Evolutionary conservation across 2,113 vertebrate species (phyloP).

Genomic region (Campylomormyrus numenius): DNA sequence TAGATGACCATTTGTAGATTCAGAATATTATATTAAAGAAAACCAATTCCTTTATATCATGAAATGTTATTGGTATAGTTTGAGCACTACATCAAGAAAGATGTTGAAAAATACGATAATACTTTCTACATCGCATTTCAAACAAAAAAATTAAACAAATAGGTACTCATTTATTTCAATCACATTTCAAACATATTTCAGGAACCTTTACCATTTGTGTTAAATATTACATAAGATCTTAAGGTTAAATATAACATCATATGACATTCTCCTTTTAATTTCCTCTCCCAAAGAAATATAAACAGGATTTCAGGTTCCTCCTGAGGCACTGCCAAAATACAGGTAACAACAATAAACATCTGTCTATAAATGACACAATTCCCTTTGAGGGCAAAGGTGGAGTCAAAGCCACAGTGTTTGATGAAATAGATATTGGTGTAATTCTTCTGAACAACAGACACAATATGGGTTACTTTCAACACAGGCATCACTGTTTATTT

Average conservation of each 20-base stretch:
- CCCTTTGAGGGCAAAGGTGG: background rate
- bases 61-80: background rate
- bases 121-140: background rate
- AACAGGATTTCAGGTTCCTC: background rate
- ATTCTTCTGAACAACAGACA: background rate
- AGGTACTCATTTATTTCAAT: background rate
- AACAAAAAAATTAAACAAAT: background rate
- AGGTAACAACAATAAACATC: constrained; percentile 16
- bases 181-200: background rate
- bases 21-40: background rate
- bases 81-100: background rate
- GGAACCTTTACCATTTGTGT: background rate
- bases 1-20: background rate
- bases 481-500: background rate
- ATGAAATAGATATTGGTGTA: background rate
- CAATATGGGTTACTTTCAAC: background rate
- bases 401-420: background rate
- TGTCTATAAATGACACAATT: constrained; percentile 9
- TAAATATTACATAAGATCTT: background rate
- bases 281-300: constrained; percentile 10
- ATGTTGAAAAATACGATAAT: background rate
- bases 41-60: background rate
- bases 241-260: background rate
- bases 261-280: constrained; percentile 2
- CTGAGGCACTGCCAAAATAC: background rate